Evolutionary conservation across 2,113 vertebrate species (phyloP), one percentile per base, ranked within the genome.

Genomic region (Petrocephalus microphthalmus): DNA sequence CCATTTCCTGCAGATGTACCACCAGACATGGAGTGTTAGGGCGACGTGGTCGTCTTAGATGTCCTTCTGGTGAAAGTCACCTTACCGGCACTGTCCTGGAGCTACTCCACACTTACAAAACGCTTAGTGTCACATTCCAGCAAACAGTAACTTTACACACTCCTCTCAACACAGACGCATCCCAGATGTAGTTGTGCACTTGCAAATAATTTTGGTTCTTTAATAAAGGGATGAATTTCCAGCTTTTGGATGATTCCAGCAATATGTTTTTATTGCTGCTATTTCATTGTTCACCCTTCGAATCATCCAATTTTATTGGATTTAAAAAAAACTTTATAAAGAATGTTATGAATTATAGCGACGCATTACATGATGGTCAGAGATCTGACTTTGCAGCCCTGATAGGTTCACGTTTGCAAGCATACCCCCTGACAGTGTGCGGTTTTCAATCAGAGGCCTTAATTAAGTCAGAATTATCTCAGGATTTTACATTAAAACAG

Each of bases 31-130:
- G 86, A 88, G 87, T 89, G 87, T 85, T 92, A 85, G n/a, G n/a
- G n/a, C n/a, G n/a, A n/a, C n/a, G n/a, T n/a, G n/a, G n/a, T n/a
- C n/a, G n/a, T n/a, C n/a, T n/a, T 92, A 91, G 92, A 90, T 90
- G 84, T 91, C 91, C 86, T 91, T 92, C 86, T 90, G 89, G 93
- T 91, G 92, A 94, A 90, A 92, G 92, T 91, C 90, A 92, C 92
- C 64, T 88, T 92, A 88, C 85, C 90, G 90, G 91, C 89, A 89
- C 82, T 88, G 51, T 71, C 88, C 33, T 91, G 89, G 92, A 92
- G 92, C 89, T 91, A 91, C 91, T 83, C 83, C 87, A 87, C 88
- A 90, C 91, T 92, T 92, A 90, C 92, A 93, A 91, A 90, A 4
- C 5, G 52, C 86, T 89, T 90, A 90, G 91, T 90, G 91, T 93